Conservation (phyloP, 2,888 invertebrate genomes). For the Drosophila meridionalis region DNA sequence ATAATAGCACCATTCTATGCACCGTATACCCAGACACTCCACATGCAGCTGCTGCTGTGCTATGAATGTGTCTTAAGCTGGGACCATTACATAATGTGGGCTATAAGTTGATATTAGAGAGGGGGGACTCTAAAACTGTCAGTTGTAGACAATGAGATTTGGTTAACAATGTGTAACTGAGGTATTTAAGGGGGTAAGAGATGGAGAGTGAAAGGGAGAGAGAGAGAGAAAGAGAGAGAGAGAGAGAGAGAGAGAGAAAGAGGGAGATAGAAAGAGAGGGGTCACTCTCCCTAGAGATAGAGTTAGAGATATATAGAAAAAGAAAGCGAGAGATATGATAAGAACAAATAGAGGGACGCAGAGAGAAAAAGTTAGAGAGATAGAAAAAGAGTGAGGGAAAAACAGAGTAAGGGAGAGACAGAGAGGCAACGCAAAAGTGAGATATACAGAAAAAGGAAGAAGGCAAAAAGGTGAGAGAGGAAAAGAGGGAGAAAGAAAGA, state of each 20-base stretch:
- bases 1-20: slow-evolving; percentile 51
- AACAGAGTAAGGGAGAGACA: too few species aligned
- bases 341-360: neutral
- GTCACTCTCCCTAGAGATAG: neutral
- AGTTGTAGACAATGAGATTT: slow-evolving; percentile 11
- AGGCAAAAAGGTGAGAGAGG: too few species aligned
- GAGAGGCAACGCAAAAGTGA: neutral
- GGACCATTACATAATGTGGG: slow-evolving; percentile 25
- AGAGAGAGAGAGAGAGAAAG: neutral
- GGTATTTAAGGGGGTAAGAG: neutral
- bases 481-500: neutral
- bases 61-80: slow-evolving; percentile 36
- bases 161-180: neutral
- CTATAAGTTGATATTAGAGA: slow-evolving; percentile 45
- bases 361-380: neutral
- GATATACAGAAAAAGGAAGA: neutral
- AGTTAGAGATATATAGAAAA: too few species aligned
- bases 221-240: too few species aligned
- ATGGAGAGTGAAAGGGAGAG: neutral
- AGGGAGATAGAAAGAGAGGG: neutral
- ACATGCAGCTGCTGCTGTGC: slow-evolving; percentile 31
- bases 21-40: slow-evolving; percentile 1
- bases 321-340: neutral
- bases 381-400: neutral
- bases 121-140: slow-evolving; percentile 25